These are phyloP conservation scores for Nephrotoma guestfalica DNA, from an alignment of 2,888 invertebrate genomes.

Conservation along the genomic window DNA sequence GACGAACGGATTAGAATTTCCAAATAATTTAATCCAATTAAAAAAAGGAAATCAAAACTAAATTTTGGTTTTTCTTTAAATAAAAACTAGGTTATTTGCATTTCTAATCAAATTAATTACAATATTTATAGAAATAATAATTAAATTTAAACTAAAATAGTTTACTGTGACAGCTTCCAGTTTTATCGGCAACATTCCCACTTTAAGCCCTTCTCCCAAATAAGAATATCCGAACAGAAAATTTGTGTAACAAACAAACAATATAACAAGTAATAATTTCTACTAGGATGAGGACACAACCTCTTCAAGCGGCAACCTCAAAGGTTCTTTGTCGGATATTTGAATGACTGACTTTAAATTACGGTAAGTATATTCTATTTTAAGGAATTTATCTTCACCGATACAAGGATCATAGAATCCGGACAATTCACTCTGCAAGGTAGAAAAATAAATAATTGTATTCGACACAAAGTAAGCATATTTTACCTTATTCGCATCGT, in stretches of 20 bases:
- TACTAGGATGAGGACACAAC: not conserved
- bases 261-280: not conserved
- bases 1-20: too few species aligned
- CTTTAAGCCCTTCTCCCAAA: not conserved
- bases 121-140: not conserved
- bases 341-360: constrained; percentile 64
- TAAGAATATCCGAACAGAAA: not conserved
- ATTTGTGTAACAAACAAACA: not conserved
- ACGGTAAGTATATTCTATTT: constrained; percentile 74
- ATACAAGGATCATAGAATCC: constrained; percentile 95
- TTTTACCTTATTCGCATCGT: constrained; percentile 71
- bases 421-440: constrained; percentile 69
- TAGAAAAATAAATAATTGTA: constrained; percentile 20
- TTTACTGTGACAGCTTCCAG: not conserved
- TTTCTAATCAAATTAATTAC: not conserved
- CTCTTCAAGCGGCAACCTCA: constrained; percentile 50
- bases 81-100: not conserved
- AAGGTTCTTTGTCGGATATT: constrained; percentile 61
- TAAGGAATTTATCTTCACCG: constrained; percentile 79
- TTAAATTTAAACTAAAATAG: not conserved
- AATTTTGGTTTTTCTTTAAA: too few species aligned
- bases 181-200: not conserved
- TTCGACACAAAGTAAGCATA: not conserved
- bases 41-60: too few species aligned
- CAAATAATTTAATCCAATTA: too few species aligned